Conservation (phyloP, 1,140 invertebrate species). For the Chionoecetes opilio region DNA sequence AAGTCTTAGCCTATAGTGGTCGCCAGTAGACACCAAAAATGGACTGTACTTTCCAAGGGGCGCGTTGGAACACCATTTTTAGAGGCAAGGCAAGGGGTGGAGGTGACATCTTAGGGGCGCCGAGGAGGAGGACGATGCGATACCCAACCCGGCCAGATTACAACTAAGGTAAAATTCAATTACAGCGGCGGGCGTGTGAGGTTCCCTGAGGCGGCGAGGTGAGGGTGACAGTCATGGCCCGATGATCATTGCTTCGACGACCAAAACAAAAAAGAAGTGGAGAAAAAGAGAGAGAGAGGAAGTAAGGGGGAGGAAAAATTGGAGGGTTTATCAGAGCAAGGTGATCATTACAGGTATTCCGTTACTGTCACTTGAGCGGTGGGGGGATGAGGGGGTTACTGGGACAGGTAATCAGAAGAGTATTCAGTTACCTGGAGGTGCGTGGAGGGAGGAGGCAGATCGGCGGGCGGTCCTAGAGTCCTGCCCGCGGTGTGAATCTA, state of each 20-base stretch:
- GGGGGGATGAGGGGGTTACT: constrained; percentile 27
- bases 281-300: constrained; percentile 28
- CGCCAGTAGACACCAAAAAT: background rate
- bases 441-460: background rate
- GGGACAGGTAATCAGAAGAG: constrained; percentile 35
- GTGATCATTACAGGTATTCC: constrained; percentile 56
- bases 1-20: too few relatives aligned
- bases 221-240: constrained; percentile 2
- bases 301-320: background rate
- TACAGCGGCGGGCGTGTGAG: constrained; percentile 13
- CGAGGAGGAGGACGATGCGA: constrained; percentile 1
- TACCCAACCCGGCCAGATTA: background rate
- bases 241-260: background rate
- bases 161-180: constrained; percentile 30
- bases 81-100: background rate
- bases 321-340: constrained; percentile 41
- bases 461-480: constrained; percentile 45
- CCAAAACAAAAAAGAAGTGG: background rate
- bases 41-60: background rate
- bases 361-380: constrained; percentile 56
- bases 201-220: background rate
- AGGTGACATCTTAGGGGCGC: constrained; percentile 13
- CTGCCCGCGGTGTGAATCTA: constrained; percentile 68
- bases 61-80: background rate
- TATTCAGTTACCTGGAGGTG: constrained; percentile 60